These are phyloP conservation scores for Coracias cyanogaster DNA, from an alignment of 2,797 vertebrate species.

Conservation along the genomic window DNA sequence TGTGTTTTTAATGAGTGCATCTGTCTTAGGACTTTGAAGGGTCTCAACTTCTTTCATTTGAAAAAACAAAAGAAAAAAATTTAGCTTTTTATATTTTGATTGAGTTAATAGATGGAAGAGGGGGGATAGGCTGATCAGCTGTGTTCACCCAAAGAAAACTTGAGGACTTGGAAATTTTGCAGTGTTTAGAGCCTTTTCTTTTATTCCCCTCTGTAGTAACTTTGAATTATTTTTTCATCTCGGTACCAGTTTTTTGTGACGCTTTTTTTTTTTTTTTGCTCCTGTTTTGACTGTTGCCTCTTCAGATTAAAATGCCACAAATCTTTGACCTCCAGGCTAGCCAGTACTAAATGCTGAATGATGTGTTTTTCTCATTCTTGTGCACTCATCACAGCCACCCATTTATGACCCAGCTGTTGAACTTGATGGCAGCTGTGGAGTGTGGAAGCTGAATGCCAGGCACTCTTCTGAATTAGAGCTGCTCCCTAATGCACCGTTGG, in stretches of 20 bases:
- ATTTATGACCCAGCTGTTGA: constrained; percentile 80
- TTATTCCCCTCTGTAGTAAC: not conserved
- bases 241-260: not conserved
- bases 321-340: constrained; percentile 27
- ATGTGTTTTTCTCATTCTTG: constrained; percentile 65
- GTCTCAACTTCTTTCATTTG: not conserved
- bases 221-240: not conserved
- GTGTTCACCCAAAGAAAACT: not conserved
- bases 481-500: not conserved
- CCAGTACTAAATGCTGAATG: constrained; percentile 61
- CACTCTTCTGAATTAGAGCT: constrained; percentile 60
- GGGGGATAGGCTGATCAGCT: not conserved
- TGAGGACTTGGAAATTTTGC: not conserved
- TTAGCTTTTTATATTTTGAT: not conserved
- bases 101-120: not conserved
- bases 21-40: not conserved
- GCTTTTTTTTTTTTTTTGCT: not conserved
- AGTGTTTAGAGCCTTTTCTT: not conserved
- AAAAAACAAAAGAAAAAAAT: not conserved
- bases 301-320: constrained; percentile 48
- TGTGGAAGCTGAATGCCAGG: constrained; percentile 67
- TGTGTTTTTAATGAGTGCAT: not conserved
- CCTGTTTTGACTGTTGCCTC: constrained; percentile 13
- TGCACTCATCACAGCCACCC: constrained; percentile 45
- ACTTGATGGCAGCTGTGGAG: constrained; percentile 71